Percentiles rank a stretch among this genome's conserved stretches.
Conservation (phyloP, 2,113 vertebrate species). For the Albula glossodonta region DNA sequence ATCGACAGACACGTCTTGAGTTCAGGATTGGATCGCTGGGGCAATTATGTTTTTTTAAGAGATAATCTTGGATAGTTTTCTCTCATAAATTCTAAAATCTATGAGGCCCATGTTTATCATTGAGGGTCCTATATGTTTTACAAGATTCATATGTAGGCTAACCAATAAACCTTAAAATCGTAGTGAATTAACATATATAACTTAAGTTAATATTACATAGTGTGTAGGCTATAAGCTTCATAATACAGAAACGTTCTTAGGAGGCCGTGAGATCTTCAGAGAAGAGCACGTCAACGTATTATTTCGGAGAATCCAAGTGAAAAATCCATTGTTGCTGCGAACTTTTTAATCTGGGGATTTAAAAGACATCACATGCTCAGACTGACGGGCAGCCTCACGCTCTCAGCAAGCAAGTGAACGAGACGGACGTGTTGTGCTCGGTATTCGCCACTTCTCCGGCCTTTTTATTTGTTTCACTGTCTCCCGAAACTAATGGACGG, state of each 20-base stretch:
- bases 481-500: conserved; percentile 1
- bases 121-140: too few relatives aligned
- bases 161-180: too few relatives aligned
- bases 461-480: neutral
- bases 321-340: conserved; percentile 66
- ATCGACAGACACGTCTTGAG: too few relatives aligned
- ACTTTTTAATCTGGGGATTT: conserved; percentile 70
- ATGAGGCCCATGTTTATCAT: too few relatives aligned
- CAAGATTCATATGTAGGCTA: too few relatives aligned
- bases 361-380: conserved; percentile 66
- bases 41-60: too few relatives aligned
- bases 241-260: neutral
- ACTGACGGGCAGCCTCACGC: conserved; percentile 33
- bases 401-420: conserved; percentile 28
- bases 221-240: neutral
- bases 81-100: too few relatives aligned
- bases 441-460: neutral
- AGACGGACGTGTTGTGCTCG: neutral
- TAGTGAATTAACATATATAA: too few relatives aligned
- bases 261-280: neutral
- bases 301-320: conserved; percentile 55
- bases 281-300: conserved; percentile 40
- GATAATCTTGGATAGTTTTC: too few relatives aligned
- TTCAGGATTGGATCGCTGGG: too few relatives aligned
- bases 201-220: neutral